Evolutionary conservation across 2,888 invertebrate genomes (phyloP).

Genomic region (Actias luna): DNA sequence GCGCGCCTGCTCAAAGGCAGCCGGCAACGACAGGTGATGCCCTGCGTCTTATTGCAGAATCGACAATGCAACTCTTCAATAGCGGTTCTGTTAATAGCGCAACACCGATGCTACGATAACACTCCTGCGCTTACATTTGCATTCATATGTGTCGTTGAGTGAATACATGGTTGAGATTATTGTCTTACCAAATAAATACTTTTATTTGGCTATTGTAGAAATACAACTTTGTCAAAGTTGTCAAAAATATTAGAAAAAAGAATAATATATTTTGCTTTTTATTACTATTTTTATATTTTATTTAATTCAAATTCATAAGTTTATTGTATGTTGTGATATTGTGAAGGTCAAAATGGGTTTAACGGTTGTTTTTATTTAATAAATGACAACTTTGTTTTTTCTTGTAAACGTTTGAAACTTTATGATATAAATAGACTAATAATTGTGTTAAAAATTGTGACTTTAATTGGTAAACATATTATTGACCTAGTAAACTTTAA

Average conservation of each 20-base stretch:
- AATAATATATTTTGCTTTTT: not conserved
- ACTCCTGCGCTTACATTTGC: conserved; percentile 34
- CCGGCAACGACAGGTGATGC: conserved; percentile 79
- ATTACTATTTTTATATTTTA: not conserved
- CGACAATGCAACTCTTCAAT: not conserved
- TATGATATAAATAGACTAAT: not conserved
- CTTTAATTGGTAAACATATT: not conserved
- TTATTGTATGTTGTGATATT: not conserved
- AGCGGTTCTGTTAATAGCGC: conserved; percentile 22
- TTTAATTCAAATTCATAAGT: not conserved
- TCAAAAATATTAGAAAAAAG: not conserved
- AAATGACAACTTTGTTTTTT: not conserved
- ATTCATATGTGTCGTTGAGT: not conserved
- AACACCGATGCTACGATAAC: conserved; percentile 25
- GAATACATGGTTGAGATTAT: not conserved
- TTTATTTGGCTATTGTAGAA: not conserved
- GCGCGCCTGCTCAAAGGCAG: conserved; percentile 87
- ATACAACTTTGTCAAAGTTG: not conserved
- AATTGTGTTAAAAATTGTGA: not conserved
- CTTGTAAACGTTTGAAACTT: too few relatives aligned
- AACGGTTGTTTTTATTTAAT: not conserved
- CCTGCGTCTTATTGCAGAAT: conserved; percentile 30
- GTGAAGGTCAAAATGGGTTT: not conserved
- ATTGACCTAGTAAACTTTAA: not conserved
- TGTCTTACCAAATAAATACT: not conserved